phyloP scores from a whole-genome alignment of 2,113 vertebrate species.

The Rhabdomys dilectus region DNA sequence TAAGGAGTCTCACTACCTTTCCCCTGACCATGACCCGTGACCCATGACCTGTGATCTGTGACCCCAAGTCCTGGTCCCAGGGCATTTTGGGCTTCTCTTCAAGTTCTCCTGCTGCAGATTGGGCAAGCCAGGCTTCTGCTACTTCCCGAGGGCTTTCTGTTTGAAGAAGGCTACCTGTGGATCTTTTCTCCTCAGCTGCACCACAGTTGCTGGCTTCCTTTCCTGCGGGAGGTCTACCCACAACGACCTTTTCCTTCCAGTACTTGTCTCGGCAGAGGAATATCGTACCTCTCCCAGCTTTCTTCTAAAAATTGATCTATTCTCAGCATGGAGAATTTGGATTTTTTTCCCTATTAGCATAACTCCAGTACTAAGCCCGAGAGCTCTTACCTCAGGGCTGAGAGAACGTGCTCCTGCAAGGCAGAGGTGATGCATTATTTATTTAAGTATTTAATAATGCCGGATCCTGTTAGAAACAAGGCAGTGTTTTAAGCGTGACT shows the following conservation, averaged over 20 bases:
- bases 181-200: background rate
- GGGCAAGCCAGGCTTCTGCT: background rate
- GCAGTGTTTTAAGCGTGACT: conserved; percentile 31
- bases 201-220: background rate
- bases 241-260: background rate
- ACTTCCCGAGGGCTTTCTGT: background rate
- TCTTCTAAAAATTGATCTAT: conserved; percentile 3
- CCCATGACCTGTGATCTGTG: background rate
- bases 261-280: background rate
- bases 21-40: background rate
- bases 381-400: background rate
- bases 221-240: background rate
- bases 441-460: conserved; percentile 55
- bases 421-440: conserved; percentile 54
- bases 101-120: background rate
- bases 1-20: background rate
- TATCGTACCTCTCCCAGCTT: background rate
- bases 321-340: conserved; percentile 4
- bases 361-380: background rate
- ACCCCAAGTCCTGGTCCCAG: background rate
- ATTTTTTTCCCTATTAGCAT: background rate
- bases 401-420: background rate
- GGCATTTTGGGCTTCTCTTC: background rate
- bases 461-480: conserved; percentile 14
- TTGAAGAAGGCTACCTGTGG: rapidly evolving